A percentile compares a stretch with the other conserved stretches of the same genome.
phyloP scores from a whole-genome alignment of 2,797 vertebrate species.

The Cichlasoma orientale region DNA sequence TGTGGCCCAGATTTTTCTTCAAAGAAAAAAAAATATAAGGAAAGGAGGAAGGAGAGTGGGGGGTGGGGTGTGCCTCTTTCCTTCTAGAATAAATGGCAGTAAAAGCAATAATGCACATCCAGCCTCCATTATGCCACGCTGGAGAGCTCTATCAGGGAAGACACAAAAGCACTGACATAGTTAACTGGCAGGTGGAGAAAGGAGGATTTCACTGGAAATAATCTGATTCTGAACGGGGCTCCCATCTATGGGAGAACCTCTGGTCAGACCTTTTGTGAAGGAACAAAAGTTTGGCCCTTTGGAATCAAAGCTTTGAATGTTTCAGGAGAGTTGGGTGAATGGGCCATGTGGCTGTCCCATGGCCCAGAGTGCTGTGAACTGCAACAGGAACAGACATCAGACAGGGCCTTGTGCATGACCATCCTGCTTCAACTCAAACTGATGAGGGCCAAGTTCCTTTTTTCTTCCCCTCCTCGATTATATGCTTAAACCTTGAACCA shows the following conservation, averaged over 20 bases:
- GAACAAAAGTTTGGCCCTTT: conserved; percentile 86
- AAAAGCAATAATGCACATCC: conserved; percentile 89
- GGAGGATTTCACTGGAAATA: conserved; percentile 92
- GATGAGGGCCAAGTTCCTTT: conserved; percentile 7
- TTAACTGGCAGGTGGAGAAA: conserved; percentile 96
- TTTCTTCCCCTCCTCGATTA: conserved; percentile 8
- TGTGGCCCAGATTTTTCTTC: conserved; percentile 96
- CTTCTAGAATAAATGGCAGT: conserved; percentile 84
- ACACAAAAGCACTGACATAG: conserved; percentile 90
- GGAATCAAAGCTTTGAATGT: conserved; percentile 83
- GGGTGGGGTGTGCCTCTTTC: conserved; percentile 69
- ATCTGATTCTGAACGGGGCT: conserved; percentile 91
- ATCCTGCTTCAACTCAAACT: conserved; percentile 39
- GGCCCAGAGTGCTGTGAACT: conserved; percentile 71
- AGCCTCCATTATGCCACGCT: conserved; percentile 86
- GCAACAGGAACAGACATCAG: conserved; percentile 64
- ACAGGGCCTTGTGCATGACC: conserved; percentile 35
- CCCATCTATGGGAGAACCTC: conserved; percentile 82
- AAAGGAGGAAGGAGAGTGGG: conserved; percentile 69
- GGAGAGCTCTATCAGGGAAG: conserved; percentile 84
- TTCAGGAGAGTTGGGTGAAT: conserved; percentile 78
- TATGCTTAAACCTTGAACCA: conserved; percentile 36
- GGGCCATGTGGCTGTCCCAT: conserved; percentile 78
- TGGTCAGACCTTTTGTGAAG: conserved; percentile 82
- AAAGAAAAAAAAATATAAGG: conserved; percentile 83